A percentile compares a stretch with the other conserved stretches of the same genome.
Conservation (phyloP, 92 coral and sea anemone genomes). For the Palythoa heliodiscus region DNA sequence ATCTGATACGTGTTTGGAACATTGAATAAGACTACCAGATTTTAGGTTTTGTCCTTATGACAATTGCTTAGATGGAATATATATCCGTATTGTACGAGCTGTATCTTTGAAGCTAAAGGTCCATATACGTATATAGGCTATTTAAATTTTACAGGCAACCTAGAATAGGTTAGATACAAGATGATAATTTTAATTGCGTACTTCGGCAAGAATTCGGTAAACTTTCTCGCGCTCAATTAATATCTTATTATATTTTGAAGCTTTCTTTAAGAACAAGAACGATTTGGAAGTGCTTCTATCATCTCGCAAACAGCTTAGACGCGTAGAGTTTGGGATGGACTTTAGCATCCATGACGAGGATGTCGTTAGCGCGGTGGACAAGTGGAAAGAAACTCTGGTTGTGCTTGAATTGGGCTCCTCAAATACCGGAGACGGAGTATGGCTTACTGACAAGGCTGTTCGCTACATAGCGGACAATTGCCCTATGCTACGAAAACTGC, state of each 20-base stretch:
- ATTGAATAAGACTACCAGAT: too few species aligned
- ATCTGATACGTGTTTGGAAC: too few species aligned
- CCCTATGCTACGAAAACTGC: constrained; percentile 83
- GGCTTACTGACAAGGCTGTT: constrained; percentile 76
- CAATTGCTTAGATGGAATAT: too few species aligned
- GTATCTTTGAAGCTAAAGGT: too few species aligned
- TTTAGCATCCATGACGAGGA: constrained; percentile 84
- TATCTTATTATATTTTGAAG: not conserved
- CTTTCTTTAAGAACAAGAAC: constrained; percentile 37
- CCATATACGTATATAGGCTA: too few species aligned
- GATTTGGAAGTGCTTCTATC: constrained; percentile 48
- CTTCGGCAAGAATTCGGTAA: too few species aligned
- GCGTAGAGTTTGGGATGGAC: constrained; percentile 76
- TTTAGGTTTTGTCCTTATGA: too few species aligned
- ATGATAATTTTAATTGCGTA: too few species aligned
- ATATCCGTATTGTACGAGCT: too few species aligned
- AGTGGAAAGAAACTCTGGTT: constrained; percentile 75
- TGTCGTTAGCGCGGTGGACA: constrained; percentile 79
- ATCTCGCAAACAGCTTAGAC: constrained; percentile 59
- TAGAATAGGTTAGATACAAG: too few species aligned
- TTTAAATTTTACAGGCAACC: too few species aligned
- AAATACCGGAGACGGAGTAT: constrained; percentile 82
- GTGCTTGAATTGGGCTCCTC: constrained; percentile 92
- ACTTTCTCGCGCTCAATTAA: too few species aligned
- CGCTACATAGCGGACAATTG: constrained; percentile 87